A percentile compares a stretch with the other conserved stretches of the same genome.
Conservation (phyloP, 1,140 invertebrate genomes). For the Zaprionus kolodkinae region DNA sequence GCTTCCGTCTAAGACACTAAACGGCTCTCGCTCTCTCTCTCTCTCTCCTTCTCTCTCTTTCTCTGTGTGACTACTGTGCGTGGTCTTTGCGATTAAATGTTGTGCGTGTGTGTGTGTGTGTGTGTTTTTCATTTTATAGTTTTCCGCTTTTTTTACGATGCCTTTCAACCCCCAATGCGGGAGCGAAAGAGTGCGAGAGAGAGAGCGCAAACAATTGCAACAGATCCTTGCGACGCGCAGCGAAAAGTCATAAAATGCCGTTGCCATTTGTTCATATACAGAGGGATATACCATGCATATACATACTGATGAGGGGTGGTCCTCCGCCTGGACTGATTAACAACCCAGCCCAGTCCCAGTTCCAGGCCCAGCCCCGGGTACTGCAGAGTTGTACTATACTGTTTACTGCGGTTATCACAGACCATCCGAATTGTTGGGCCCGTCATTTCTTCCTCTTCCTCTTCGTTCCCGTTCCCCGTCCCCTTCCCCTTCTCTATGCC, state of each 20-base stretch:
- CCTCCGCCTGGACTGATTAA: slow-evolving; percentile 57
- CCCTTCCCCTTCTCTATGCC: slow-evolving; percentile 50
- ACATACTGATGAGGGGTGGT: slow-evolving; percentile 29
- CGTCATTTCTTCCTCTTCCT: slow-evolving; percentile 13
- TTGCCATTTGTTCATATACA: slow-evolving; percentile 62
- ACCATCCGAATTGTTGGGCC: slow-evolving; percentile 62
- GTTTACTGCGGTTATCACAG: slow-evolving; percentile 63
- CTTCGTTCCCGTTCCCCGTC: slow-evolving; percentile 50
- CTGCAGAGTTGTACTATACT: not conserved
- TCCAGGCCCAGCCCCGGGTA: slow-evolving; percentile 29
- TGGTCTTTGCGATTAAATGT: slow-evolving; percentile 51
- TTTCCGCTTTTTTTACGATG: slow-evolving; percentile 78
- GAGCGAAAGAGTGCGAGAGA: slow-evolving; percentile 29
- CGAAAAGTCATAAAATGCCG: slow-evolving; percentile 77
- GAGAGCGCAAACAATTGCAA: slow-evolving; percentile 63
- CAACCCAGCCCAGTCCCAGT: slow-evolving; percentile 43
- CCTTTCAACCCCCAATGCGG: slow-evolving; percentile 64
- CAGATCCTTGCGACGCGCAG: slow-evolving; percentile 71
- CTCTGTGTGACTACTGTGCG: slow-evolving; percentile 48
- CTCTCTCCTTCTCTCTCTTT: not conserved
- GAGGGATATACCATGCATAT: slow-evolving; percentile 19
- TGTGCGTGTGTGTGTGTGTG: slow-evolving; percentile 34
- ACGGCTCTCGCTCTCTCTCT: slow-evolving; percentile 9
- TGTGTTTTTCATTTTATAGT: slow-evolving; percentile 81
- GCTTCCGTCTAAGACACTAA: slow-evolving; percentile 54